phyloP scores from a whole-genome alignment of 2,797 vertebrate genomes.

The Erethizon dorsatum region DNA sequence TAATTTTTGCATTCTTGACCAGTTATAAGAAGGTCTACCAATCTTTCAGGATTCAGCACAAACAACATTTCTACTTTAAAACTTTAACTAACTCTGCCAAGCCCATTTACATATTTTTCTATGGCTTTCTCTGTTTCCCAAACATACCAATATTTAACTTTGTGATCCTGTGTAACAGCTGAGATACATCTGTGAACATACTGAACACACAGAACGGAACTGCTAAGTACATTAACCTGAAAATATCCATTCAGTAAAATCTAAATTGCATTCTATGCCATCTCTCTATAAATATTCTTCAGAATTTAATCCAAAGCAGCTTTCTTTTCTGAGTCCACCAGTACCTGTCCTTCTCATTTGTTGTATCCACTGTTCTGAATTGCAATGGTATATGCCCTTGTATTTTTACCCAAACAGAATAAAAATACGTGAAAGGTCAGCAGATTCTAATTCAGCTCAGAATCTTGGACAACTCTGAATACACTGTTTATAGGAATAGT shows the following conservation, averaged over 20 bases:
- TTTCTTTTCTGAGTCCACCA: background rate
- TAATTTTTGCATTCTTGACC: background rate
- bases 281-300: background rate
- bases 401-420: conserved; percentile 1
- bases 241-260: conserved; percentile 4
- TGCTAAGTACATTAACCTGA: background rate
- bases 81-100: background rate
- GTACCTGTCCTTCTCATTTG: background rate
- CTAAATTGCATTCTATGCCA: background rate
- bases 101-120: background rate
- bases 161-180: background rate
- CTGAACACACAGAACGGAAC: background rate
- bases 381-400: background rate
- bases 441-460: background rate
- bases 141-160: background rate
- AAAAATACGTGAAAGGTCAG: conserved; percentile 38
- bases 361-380: background rate
- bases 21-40: background rate
- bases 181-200: background rate
- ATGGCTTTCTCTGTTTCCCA: background rate
- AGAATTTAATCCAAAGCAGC: background rate
- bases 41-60: background rate
- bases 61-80: background rate
- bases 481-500: background rate
- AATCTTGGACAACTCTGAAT: background rate